These are phyloP conservation scores for Sandelia bainsii DNA, from an alignment of 2,797 vertebrate species.

Conservation along the genomic window DNA sequence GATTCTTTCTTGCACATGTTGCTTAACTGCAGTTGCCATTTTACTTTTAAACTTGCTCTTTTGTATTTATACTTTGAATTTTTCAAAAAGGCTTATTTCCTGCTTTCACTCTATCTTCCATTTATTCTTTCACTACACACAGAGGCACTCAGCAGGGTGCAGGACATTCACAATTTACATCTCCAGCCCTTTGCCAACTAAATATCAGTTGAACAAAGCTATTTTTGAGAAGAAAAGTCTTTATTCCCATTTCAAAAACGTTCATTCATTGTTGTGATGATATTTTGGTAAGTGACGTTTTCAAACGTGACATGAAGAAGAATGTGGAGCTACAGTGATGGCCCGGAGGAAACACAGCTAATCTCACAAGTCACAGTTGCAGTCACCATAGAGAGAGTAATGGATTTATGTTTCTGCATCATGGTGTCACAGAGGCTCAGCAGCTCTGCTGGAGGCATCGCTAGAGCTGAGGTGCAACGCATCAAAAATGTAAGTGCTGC, in stretches of 20 bases:
- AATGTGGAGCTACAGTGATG: constrained; percentile 17
- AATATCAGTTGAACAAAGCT: constrained; percentile 42
- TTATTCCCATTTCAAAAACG: constrained; percentile 13
- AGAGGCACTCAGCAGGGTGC: constrained; percentile 3
- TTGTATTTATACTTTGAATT: constrained; percentile 2
- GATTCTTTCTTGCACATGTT: background rate
- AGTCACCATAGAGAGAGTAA: constrained; percentile 23
- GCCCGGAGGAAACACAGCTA: constrained; percentile 26
- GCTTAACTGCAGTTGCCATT: constrained; percentile 11
- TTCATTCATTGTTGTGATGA: constrained; percentile 6
- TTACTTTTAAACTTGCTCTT: constrained; percentile 1
- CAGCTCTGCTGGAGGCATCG: constrained; percentile 29
- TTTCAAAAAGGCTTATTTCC: background rate
- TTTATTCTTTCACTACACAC: constrained; percentile 24
- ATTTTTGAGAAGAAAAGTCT: constrained; percentile 13
- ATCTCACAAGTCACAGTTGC: constrained; percentile 26
- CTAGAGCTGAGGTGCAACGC: constrained; percentile 21
- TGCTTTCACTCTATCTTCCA: background rate
- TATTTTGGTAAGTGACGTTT: constrained; percentile 22
- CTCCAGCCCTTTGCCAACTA: constrained; percentile 29
- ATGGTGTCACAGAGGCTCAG: constrained; percentile 9
- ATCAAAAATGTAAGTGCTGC: constrained; percentile 52
- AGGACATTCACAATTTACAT: constrained; percentile 35
- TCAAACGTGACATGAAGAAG: constrained; percentile 22
- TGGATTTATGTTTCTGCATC: constrained; percentile 43